Percentiles rank a stretch among this genome's conserved stretches.
These are phyloP conservation scores for Chydorus sphaericus DNA, from an alignment of 2,888 invertebrate species.

Conservation along the genomic window DNA sequence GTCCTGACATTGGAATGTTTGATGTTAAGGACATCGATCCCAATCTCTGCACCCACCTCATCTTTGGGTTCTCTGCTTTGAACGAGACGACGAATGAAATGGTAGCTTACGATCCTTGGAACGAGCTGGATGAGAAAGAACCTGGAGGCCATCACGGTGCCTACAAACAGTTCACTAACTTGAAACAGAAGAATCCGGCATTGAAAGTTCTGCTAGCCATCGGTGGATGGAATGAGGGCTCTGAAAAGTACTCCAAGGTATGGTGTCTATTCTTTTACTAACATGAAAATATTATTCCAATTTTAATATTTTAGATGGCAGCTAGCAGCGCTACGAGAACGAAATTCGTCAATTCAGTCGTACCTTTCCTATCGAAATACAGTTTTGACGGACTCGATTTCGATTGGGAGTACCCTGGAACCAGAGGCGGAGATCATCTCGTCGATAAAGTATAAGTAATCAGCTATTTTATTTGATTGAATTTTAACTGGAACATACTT, in stretches of 20 bases:
- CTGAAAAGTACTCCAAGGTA: constrained; percentile 40
- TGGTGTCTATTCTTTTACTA: neutral
- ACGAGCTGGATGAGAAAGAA: constrained; percentile 49
- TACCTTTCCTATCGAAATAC: constrained; percentile 17
- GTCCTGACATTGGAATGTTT: constrained; percentile 46
- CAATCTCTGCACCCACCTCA: constrained; percentile 52
- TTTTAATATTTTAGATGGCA: constrained; percentile 13
- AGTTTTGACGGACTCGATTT: constrained; percentile 26
- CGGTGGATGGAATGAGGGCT: constrained; percentile 39
- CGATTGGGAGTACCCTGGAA: constrained; percentile 41
- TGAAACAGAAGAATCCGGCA: constrained; percentile 25
- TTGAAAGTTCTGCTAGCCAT: constrained; percentile 28
- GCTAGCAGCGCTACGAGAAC: neutral
- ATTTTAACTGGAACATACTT: neutral
- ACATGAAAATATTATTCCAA: neutral
- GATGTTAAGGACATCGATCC: constrained; percentile 49
- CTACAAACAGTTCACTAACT: constrained; percentile 25
- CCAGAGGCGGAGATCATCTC: constrained; percentile 35
- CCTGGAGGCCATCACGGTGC: constrained; percentile 38
- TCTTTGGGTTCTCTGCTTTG: constrained; percentile 58
- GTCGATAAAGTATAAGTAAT: constrained; percentile 25
- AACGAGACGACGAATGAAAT: constrained; percentile 32
- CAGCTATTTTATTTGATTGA: neutral
- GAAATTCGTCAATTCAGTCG: constrained; percentile 7
- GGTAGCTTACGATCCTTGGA: constrained; percentile 25